phyloP scores from a whole-genome alignment of 2,888 invertebrate genomes.

The Tanytarsus gracilentus region DNA sequence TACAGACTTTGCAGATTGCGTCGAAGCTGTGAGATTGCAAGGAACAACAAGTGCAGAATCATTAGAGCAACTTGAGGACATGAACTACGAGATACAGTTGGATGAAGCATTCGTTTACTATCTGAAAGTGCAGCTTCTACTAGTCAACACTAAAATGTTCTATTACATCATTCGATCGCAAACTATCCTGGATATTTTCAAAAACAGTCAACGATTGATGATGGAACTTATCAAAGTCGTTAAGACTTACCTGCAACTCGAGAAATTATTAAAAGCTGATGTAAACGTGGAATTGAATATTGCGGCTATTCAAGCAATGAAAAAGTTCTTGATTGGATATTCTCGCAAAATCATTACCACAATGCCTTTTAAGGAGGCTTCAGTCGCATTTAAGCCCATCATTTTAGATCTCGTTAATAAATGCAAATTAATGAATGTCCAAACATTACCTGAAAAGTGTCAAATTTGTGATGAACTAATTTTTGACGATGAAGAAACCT shows the following conservation, averaged over 20 bases:
- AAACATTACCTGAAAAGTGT: neutral
- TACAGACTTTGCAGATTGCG: constrained; percentile 3
- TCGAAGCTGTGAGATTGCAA: neutral
- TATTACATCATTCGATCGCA: neutral
- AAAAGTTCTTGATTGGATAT: too few relatives aligned
- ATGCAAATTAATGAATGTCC: neutral
- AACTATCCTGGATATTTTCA: neutral
- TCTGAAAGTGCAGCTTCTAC: constrained; percentile 8
- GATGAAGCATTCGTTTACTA: constrained; percentile 6
- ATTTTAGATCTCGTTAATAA: neutral
- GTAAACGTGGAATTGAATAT: too few relatives aligned
- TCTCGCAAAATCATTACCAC: too few relatives aligned
- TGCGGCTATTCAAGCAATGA: too few relatives aligned
- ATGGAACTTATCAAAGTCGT: neutral
- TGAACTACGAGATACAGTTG: neutral
- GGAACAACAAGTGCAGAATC: neutral
- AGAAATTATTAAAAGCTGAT: too few relatives aligned
- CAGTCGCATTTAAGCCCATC: neutral
- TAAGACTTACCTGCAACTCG: neutral
- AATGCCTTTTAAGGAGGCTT: too few relatives aligned
- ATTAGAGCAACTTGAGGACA: neutral
- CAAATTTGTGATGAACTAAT: neutral
- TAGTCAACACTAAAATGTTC: neutral
- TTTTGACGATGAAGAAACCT: neutral
- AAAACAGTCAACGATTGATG: too few relatives aligned